Evolutionary conservation across 2,888 invertebrate species (phyloP), one percentile per base, ranked within the genome.

Genomic region (Lasioglossum oenotherae): DNA sequence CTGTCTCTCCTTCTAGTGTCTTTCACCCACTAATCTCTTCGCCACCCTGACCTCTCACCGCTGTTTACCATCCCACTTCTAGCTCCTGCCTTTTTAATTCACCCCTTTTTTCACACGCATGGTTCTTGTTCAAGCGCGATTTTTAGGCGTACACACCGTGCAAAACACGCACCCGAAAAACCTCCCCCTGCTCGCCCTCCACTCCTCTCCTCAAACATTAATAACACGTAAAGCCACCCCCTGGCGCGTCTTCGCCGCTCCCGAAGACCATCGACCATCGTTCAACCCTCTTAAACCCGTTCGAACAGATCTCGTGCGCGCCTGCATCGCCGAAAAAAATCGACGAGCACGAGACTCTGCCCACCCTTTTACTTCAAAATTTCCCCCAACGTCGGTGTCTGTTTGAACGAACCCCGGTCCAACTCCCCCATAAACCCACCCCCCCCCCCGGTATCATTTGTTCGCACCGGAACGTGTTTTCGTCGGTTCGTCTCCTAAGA

Each of bases 171-270:
- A 53, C 67, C 85, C 38, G 71, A 77, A 73, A 35, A n/a, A 49
- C 38, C 49, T 35, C 73, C 49, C 75, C 74, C 19, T 44, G 35
- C 35, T 23, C 71, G 57, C 74, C n/a, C 44, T 49, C 71, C 35
- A 14, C 72, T 73, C 74, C 69, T 78, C 64, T 31, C 82, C 85
- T 78, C 82, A 92, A 92, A 92, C 92, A 93, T 92, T 90, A 92
- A 93, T 92, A 93, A 93, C 91, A 74, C 91, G 91, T 91, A 92
- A 87, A 92, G 73, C 35, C 69, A 23, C 38, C 71, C 60, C 23
- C n/a, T 38, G 41, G 53, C 23, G 19, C 71, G 14, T 23, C n/a
- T 53, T n/a, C 46, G 6, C 41, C 41, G 41, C 14, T 71, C 41
- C 41, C 23, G 71, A 41, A 71, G 38, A 64, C 64, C 31, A 64